Conservation (phyloP, 1,140 invertebrate genomes). For the Drosophila kepulauana region DNA sequence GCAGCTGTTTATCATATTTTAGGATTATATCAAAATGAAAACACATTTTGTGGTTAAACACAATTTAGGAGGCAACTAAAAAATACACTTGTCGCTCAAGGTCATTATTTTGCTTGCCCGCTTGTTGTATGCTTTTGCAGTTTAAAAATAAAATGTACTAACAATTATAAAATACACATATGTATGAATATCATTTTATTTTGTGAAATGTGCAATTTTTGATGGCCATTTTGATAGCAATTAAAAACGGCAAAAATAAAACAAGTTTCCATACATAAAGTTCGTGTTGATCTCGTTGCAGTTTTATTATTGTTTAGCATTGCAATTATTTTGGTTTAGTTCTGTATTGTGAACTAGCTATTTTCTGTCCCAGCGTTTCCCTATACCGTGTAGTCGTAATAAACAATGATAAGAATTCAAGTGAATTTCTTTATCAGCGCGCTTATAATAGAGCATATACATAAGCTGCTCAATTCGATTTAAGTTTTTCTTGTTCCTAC, state of each 20-base stretch:
- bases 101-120: slow-evolving; percentile 18
- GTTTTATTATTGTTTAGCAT: neutral
- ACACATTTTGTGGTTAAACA: slow-evolving; percentile 21
- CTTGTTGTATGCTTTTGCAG: slow-evolving; percentile 11
- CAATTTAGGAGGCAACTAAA: slow-evolving; percentile 16
- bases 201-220: slow-evolving; percentile 17
- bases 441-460: neutral
- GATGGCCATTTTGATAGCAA: slow-evolving; percentile 11
- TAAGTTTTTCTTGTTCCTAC: neutral
- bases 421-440: slow-evolving; percentile 3
- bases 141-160: slow-evolving; percentile 31
- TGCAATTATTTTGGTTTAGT: neutral
- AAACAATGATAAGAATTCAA: slow-evolving; percentile 12
- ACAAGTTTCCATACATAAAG: slow-evolving; percentile 15
- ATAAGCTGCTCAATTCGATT: neutral
- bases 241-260: slow-evolving; percentile 3
- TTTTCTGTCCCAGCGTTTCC: too few relatives aligned
- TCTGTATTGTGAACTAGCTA: neutral
- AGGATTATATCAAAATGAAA: slow-evolving; percentile 2
- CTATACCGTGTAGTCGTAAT: too few relatives aligned
- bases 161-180: slow-evolving; percentile 16
- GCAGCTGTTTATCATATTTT: slow-evolving; percentile 23
- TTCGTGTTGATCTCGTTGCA: slow-evolving; percentile 10
- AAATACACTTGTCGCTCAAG: slow-evolving; percentile 20
- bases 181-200: slow-evolving; percentile 6